Evolutionary conservation across 1,140 invertebrate species (phyloP).

Genomic region (Achroia grisella): DNA sequence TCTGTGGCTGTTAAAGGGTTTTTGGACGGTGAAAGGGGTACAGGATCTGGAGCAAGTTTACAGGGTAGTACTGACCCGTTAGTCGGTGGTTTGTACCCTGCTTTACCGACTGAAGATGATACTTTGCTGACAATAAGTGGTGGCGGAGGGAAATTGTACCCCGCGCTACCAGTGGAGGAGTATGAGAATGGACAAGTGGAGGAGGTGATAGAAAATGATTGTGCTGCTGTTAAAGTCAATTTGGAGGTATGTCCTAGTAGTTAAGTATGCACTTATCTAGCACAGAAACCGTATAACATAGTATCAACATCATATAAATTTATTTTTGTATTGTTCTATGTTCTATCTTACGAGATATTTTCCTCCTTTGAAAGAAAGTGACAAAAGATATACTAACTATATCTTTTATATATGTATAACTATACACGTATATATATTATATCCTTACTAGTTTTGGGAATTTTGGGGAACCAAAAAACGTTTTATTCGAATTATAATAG

Average conservation of each 20-base stretch:
- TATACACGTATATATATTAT: too few relatives aligned
- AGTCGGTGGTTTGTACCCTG: conserved; percentile 56
- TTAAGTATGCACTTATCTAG: too few relatives aligned
- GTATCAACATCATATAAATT: too few relatives aligned
- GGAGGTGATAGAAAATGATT: conserved; percentile 62
- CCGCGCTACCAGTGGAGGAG: conserved; percentile 55
- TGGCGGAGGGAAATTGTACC: conserved; percentile 48
- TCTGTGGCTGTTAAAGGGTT: conserved; percentile 47
- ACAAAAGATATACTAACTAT: too few relatives aligned
- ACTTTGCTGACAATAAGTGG: conserved; percentile 20
- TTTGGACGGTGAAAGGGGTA: conserved; percentile 41
- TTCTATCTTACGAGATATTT: too few relatives aligned
- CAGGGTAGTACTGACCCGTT: conserved; percentile 18
- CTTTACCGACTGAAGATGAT: conserved; percentile 47
- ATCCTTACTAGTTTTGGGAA: too few relatives aligned
- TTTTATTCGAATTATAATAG: too few relatives aligned
- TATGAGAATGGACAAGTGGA: conserved; percentile 59
- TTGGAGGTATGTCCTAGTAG: conserved; percentile 65
- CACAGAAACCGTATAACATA: too few relatives aligned
- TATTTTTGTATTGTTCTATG: too few relatives aligned
- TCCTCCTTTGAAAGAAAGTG: too few relatives aligned
- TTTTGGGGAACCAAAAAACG: too few relatives aligned
- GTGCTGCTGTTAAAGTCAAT: conserved; percentile 56
- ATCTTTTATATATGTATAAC: too few relatives aligned
- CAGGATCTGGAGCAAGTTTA: conserved; percentile 16